Conservation (phyloP, 2,797 vertebrate genomes). For the Gymnothorax javanicus region DNA sequence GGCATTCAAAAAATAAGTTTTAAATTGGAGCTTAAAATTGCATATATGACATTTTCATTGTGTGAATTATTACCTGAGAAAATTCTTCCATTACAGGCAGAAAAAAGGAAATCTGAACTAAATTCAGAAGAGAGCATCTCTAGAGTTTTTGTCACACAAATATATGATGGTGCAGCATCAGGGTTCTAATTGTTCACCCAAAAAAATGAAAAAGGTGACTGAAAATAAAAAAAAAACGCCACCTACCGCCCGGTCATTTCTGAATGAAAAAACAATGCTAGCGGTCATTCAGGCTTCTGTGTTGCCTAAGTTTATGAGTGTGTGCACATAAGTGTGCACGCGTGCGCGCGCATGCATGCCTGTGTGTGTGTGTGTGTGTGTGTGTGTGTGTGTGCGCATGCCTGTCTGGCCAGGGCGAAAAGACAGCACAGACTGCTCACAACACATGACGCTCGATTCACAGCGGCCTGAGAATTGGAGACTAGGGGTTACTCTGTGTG, state of each 20-base stretch:
- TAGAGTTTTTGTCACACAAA: not conserved
- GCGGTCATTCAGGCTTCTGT: not conserved
- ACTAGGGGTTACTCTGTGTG: not conserved
- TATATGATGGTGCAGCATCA: not conserved
- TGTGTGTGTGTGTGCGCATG: not conserved
- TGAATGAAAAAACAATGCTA: not conserved
- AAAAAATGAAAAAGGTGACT: not conserved
- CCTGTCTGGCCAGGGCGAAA: not conserved
- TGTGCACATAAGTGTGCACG: not conserved
- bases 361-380: not conserved
- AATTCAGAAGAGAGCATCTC: not conserved
- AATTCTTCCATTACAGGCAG: not conserved
- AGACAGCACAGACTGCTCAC: not conserved
- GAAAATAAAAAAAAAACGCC: not conserved
- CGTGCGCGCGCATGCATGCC: not conserved
- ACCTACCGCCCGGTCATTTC: no score
- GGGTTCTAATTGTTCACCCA: not conserved
- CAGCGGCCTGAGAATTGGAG: not conserved
- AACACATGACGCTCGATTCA: no score
- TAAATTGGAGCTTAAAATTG: not conserved
- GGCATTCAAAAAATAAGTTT: not conserved
- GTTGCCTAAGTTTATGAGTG: not conserved
- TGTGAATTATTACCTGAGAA: not conserved
- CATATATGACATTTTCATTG: not conserved
- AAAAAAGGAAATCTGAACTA: not conserved